Evolutionary conservation across 2,888 invertebrate species (phyloP), one percentile per base, ranked within the genome.

Genomic region (Ditula angustiorana): DNA sequence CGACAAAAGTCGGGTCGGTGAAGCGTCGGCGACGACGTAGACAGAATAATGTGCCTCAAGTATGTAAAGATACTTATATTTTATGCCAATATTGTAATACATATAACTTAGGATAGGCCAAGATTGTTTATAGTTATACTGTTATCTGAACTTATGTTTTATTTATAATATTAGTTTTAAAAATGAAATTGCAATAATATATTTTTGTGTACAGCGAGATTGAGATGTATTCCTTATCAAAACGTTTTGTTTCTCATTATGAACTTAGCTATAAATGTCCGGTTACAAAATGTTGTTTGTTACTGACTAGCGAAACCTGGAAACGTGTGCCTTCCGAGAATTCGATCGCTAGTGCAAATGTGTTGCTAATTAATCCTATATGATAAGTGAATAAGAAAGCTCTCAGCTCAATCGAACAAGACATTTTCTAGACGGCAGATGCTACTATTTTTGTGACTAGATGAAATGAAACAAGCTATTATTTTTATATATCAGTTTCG

Each of bases 21-120:
- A 70, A 19, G 19, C 76, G 73, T 78, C 74, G 74, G 72, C 67
- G 72, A 70, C 72, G 66, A 37, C 44, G 19, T 23, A 50, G 30
- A 56, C 35, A 77, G 71, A 73, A 76, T 71, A 76, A 75, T 69
- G 82, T 82, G 83, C 81, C 82, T 84, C 77, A 78, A 74, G 71
- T 76, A 72, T 77, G 78, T 74, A 79, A 74, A 81, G 78, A 79
- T 65, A 66, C 79, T 76, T 75, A 79, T 76, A 77, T 79, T 76
- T 77, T 80, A 84, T 82, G 82, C 79, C 81, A 80, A 83, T 85
- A 80, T 76, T 58, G 50, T 61, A 61, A 56, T 63, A 59, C 52
- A 53, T 65, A 35, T 52, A 37, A 64, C 23, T 56, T 61, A 61
- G 55, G 33, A 21, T 69, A 67, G 58, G 33, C 24, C 63, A 65